phyloP scores from a whole-genome alignment of 2,888 invertebrate species.

The Helleia helle region DNA sequence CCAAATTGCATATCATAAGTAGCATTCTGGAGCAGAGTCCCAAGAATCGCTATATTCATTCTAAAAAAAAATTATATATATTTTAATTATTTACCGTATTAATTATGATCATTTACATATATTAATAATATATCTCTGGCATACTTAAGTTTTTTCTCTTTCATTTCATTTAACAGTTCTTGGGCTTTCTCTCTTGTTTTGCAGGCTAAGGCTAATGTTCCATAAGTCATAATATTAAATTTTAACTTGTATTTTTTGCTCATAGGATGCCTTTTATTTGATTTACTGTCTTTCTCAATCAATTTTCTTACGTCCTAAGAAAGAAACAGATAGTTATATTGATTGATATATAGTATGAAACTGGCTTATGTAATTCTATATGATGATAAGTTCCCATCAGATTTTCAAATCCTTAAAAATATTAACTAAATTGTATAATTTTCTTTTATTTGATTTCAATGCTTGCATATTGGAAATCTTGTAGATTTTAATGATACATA shows the following conservation, averaged over 20 bases:
- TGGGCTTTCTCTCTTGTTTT: constrained; percentile 75
- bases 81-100: too few species aligned
- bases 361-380: too few species aligned
- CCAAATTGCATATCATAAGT: constrained; percentile 73
- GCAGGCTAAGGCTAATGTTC: constrained; percentile 88
- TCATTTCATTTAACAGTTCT: constrained; percentile 81
- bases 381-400: too few species aligned
- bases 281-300: constrained; percentile 63
- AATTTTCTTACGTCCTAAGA: constrained; percentile 71
- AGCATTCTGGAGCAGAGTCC: constrained; percentile 81
- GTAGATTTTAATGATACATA: too few species aligned
- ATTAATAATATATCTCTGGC: background rate
- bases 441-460: too few species aligned
- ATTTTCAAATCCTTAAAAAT: too few species aligned
- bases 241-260: constrained; percentile 63
- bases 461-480: too few species aligned
- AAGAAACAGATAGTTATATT: too few species aligned
- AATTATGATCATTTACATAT: background rate
- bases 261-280: constrained; percentile 38
- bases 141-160: constrained; percentile 77
- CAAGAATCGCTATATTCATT: constrained; percentile 83
- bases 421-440: too few species aligned
- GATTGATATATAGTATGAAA: too few species aligned
- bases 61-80: constrained; percentile 47
- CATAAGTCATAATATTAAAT: constrained; percentile 89